These are phyloP conservation scores for Osedax fenrisi DNA, from an alignment of 2,888 invertebrate species.

Conservation along the genomic window DNA sequence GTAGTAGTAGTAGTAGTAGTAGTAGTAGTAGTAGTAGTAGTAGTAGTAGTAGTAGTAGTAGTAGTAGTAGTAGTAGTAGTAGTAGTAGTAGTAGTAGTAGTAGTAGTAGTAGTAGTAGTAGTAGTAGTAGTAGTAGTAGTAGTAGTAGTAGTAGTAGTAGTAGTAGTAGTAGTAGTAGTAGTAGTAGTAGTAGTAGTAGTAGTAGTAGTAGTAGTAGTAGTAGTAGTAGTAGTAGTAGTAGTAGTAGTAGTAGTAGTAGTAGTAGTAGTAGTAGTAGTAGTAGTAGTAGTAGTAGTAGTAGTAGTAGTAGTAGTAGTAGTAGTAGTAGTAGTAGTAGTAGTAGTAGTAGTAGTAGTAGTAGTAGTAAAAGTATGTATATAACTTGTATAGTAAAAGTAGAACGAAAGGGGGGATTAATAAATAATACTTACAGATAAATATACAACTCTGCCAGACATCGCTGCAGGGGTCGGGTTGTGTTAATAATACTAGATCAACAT, in stretches of 20 bases:
- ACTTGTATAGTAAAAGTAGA: no score
- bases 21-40: conserved; percentile 2
- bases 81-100: not conserved
- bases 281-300: not conserved
- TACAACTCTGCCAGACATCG: no score
- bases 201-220: not conserved
- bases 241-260: not conserved
- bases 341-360: conserved; percentile 14
- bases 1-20: no score
- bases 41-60: not conserved
- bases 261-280: conserved; percentile 2
- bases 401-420: no score
- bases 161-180: not conserved
- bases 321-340: conserved; percentile 4
- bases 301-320: not conserved
- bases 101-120: not conserved
- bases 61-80: not conserved
- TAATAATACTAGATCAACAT: no score
- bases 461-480: no score
- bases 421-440: no score
- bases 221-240: not conserved
- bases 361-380: no score
- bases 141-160: not conserved
- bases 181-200: not conserved
- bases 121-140: not conserved